Conservation (phyloP, 2,888 invertebrate species). For the Onchidella celtica region DNA sequence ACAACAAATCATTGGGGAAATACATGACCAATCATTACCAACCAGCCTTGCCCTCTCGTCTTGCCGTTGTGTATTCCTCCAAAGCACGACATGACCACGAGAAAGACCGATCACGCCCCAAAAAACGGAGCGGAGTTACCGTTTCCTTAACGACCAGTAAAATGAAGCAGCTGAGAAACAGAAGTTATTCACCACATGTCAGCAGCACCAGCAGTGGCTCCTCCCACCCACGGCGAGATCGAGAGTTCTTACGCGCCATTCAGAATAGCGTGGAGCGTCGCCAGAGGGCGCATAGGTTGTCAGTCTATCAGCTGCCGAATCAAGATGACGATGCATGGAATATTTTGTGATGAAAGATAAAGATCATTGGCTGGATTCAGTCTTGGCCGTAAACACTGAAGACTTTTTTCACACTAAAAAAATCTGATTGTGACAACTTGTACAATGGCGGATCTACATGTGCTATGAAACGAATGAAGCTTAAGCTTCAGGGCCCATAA, state of each 20-base stretch:
- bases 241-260: constrained; percentile 65
- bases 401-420: no score
- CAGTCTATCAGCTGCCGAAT: constrained; percentile 65
- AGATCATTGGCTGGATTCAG: no score
- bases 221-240: constrained; percentile 50
- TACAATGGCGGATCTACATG: no score
- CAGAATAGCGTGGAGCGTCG: constrained; percentile 67
- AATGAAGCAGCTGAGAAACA: constrained; percentile 12
- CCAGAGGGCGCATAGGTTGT: constrained; percentile 63
- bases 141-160: constrained; percentile 8
- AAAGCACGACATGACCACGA: neutral
- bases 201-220: neutral
- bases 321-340: constrained; percentile 64
- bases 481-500: no score
- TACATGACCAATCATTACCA: neutral
- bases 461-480: no score
- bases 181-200: constrained; percentile 8
- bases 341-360: constrained; percentile 55
- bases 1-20: neutral
- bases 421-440: no score
- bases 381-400: no score
- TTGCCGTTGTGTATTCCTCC: constrained; percentile 1
- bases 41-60: constrained; percentile 1
- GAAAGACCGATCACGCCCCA: neutral
- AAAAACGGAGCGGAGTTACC: neutral